Evolutionary conservation across 1,140 invertebrate species (phyloP), one percentile per base, ranked within the genome.

Genomic region (Pomacea maculata): DNA sequence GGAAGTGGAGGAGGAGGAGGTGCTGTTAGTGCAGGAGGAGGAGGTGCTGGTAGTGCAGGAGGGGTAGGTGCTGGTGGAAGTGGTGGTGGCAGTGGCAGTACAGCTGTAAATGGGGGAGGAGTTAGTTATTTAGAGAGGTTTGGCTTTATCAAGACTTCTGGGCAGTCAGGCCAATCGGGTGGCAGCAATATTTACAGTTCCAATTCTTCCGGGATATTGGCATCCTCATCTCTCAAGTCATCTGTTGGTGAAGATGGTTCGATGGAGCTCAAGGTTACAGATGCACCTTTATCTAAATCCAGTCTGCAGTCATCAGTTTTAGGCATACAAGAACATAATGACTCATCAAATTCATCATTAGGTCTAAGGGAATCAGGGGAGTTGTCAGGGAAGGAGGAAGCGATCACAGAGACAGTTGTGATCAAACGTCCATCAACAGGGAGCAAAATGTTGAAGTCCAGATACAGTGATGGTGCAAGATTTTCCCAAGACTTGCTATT

Each of bases 81-180:
- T 1, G 29, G 25, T 15, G 63, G 63, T 12, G 12, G 64, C 67
- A 21, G 29, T 6, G 54, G 15, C 21, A 78, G 10, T 54, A 15
- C 54, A 74, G 52, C 17, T n/a, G 17, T 25, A 57, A 19, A 71
- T n/a, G n/a, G 52, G 9, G 77, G 77, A 1, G 76, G 77, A 15
- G 57, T 29, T n/a, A 71, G 77, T 65, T 78, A 78, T 67, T 19
- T 78, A 54, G 77, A 78, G 67, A 78, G 77, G 54, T 78, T 78
- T 34, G 77, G 77, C 45, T 78, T 78, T 12, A 25, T n/a, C 21
- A 71, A 71, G 61, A 76, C 61, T 21, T 74, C 73, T 15, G 52
- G 17, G 8, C 11, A n/a, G 21, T 76, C 75, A 25, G 57, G 55
- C 9, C 55, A 57, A 14, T 57, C 55, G 14, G 55, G 29, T 45